phyloP scores from a whole-genome alignment of 2,113 vertebrate genomes.

The Arenaria interpres region DNA sequence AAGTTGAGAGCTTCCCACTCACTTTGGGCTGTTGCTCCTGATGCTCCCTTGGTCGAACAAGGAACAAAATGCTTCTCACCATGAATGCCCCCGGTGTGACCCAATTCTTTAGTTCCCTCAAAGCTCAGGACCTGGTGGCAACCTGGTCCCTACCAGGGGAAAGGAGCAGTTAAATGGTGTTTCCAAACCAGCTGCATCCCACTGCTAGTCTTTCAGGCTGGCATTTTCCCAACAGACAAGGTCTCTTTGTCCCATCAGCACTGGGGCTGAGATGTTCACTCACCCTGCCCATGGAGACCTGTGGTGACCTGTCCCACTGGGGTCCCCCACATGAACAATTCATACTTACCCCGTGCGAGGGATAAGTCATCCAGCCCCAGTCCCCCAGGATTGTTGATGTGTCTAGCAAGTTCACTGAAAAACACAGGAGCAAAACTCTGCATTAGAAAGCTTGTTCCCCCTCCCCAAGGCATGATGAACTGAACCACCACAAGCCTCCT shows the following conservation, averaged over 20 bases:
- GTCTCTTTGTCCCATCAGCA: neutral
- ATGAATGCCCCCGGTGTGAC: fast-evolving
- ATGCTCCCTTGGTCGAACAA: fast-evolving
- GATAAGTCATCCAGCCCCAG: constrained; percentile 96
- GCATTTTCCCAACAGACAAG: neutral
- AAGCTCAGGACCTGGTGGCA: neutral
- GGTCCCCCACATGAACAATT: neutral
- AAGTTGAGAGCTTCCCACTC: neutral
- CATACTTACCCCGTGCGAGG: constrained; percentile 90
- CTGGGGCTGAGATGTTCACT: neutral
- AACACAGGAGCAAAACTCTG: constrained; percentile 38
- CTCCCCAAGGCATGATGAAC: neutral
- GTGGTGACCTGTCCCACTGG: neutral
- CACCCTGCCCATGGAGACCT: neutral
- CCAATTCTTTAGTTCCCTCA: neutral
- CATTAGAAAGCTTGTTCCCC: neutral
- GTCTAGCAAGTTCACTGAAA: constrained; percentile 93
- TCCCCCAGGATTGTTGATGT: constrained; percentile 89
- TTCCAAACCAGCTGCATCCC: neutral
- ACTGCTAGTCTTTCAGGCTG: neutral
- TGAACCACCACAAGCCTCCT: neutral
- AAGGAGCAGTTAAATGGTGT: neutral
- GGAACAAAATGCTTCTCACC: neutral
- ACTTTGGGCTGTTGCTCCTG: neutral
- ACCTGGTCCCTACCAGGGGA: neutral